Conservation (phyloP, 2,797 vertebrate species). For the Emys orbicularis region DNA sequence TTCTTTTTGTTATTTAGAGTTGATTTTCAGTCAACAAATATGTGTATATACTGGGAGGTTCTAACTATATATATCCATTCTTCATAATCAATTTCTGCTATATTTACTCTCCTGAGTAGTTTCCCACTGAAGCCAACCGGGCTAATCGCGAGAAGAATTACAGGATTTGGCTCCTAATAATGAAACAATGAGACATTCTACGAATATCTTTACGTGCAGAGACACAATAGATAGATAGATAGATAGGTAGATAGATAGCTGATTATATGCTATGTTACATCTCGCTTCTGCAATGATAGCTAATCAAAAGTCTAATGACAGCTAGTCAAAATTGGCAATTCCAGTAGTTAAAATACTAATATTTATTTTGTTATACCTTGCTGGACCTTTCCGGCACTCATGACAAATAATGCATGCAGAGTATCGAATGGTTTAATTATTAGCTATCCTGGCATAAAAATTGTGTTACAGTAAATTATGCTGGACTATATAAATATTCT, state of each 20-base stretch:
- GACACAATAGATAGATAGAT: background rate
- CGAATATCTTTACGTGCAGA: background rate
- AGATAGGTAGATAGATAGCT: no score
- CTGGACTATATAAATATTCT: background rate
- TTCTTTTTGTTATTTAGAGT: background rate
- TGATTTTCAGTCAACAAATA: background rate
- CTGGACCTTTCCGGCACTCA: background rate
- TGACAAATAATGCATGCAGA: background rate
- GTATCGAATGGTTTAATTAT: background rate
- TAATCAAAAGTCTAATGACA: background rate
- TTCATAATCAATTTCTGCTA: background rate
- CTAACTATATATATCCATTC: background rate
- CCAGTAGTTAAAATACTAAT: background rate
- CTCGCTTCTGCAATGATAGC: background rate
- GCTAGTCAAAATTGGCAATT: background rate
- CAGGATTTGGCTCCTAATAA: accelerated
- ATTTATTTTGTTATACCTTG: background rate
- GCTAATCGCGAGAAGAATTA: background rate
- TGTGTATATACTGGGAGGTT: background rate
- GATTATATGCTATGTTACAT: background rate
- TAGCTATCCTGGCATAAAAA: background rate
- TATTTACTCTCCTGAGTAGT: background rate
- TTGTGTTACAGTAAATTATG: background rate
- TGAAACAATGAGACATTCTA: background rate
- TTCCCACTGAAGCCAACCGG: background rate